phyloP scores from a whole-genome alignment of 2,113 vertebrate species.

The Muscicapa adusta region DNA sequence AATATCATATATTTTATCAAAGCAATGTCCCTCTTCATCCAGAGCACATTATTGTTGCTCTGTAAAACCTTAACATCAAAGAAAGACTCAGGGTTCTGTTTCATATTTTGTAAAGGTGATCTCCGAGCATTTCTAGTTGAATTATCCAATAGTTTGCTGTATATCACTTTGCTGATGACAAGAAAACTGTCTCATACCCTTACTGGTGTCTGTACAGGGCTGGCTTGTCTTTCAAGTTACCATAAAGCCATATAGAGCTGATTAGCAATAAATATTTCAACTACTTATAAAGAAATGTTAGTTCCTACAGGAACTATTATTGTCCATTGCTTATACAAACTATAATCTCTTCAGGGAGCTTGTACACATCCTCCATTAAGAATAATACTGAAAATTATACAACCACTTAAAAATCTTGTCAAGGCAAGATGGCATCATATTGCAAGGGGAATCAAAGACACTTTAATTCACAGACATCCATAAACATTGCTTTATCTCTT shows the following conservation, averaged over 20 bases:
- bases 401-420: neutral
- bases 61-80: conserved; percentile 55
- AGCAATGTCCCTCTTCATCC: neutral
- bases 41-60: neutral
- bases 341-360: neutral
- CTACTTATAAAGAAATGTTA: conserved; percentile 5
- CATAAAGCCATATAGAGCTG: neutral
- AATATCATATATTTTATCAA: conserved; percentile 52
- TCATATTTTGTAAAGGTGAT: conserved; percentile 46
- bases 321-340: neutral
- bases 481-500: neutral
- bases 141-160: conserved; percentile 38
- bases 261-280: conserved; percentile 54
- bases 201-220: neutral
- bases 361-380: neutral
- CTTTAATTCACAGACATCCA: neutral
- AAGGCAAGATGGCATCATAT: neutral
- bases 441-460: neutral
- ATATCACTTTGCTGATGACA: conserved; percentile 41
- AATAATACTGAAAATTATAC: neutral
- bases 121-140: conserved; percentile 11
- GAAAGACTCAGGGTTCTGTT: conserved; percentile 17
- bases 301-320: neutral
- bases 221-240: conserved; percentile 16
- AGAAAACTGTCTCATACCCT: conserved; percentile 6